phyloP scores from a whole-genome alignment of 2,888 invertebrate species.

The Cephus pygmeus region DNA sequence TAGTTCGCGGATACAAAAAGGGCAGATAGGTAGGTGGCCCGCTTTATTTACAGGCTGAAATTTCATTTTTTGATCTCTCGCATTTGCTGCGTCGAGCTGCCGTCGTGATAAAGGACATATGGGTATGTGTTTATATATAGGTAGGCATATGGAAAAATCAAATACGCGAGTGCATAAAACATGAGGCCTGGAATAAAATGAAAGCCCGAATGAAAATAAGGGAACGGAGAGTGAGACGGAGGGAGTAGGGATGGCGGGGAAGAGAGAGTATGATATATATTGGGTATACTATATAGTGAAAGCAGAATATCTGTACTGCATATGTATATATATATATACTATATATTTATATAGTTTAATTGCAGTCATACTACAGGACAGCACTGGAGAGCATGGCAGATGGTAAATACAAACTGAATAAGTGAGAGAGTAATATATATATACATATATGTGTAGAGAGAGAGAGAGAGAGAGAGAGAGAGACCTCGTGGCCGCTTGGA shows the following conservation, averaged over 20 bases:
- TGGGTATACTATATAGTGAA: too few species aligned
- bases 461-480: background rate
- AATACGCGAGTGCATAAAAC: conserved; percentile 45
- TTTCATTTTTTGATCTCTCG: conserved; percentile 9
- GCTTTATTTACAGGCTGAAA: conserved; percentile 28
- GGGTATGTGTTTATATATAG: conserved; percentile 4
- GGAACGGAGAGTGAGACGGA: conserved; percentile 23
- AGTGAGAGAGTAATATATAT: background rate
- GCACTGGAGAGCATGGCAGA: too few species aligned
- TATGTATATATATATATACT: too few species aligned
- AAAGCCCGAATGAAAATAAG: conserved; percentile 39
- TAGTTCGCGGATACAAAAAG: background rate
- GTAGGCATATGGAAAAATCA: conserved; percentile 36
- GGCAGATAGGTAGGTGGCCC: background rate
- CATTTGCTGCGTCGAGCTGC: conserved; percentile 3
- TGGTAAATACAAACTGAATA: too few species aligned
- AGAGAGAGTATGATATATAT: background rate
- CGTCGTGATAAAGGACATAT: background rate
- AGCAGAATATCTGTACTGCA: too few species aligned
- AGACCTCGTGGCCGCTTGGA: background rate
- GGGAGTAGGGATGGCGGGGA: background rate
- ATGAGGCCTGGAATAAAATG: conserved; percentile 40
- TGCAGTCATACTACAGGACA: too few species aligned
- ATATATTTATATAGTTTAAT: too few species aligned
- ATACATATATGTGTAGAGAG: background rate